Base-by-base conservation (phyloP, 1,140 invertebrate genomes). In the Heliconius melpomene region DNA sequence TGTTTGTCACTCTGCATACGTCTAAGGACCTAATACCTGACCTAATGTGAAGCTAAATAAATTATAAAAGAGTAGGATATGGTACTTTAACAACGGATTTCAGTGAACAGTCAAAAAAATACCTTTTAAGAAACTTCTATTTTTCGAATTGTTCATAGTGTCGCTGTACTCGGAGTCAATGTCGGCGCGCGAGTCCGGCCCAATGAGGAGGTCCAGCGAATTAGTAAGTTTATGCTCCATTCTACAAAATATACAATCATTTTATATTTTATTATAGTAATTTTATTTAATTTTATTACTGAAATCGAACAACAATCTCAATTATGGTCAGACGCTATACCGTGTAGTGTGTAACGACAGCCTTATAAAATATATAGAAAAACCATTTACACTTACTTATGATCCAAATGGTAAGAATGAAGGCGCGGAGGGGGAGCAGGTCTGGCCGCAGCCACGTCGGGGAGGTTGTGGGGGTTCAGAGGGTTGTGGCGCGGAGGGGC, bases 381-480 rank as follows among this genome's bases (percentile, higher is more conserved):
- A 36, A 8, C 11, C 3, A 46, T 46, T 16, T 16, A 46, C 40
- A 90, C 93, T 91, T 94, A 96, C 96, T 96, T 96, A 84, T 97
- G 96, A 87, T 96, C 96, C 23, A 96, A 91, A 87, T 96, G 96
- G 87, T 97, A 97, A 87, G 97, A 97, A 86, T 97, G 97, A 81
- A 97, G 96, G n/a, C 97, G 90, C 1, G 96, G 96, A 16, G 96
- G 96, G 8, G 96, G 96, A 57, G 95, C 90, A 23, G 96, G 96
- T 73, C 96, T 95, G 0, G 89, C 88, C 38, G 91, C 90, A 29
- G 94, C 94, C 74, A 95, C 93, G 79, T 95, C 94, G 29, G 93
- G 93, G 82, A 95, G 81, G 84, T 93, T 93, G 54, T 96, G 96
- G 60, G 60, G 60, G 60, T 66, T 80, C 57, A 83, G 82, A 2